Conservation (phyloP, 2,797 vertebrate species). For the Pangasius mekongensis region DNA sequence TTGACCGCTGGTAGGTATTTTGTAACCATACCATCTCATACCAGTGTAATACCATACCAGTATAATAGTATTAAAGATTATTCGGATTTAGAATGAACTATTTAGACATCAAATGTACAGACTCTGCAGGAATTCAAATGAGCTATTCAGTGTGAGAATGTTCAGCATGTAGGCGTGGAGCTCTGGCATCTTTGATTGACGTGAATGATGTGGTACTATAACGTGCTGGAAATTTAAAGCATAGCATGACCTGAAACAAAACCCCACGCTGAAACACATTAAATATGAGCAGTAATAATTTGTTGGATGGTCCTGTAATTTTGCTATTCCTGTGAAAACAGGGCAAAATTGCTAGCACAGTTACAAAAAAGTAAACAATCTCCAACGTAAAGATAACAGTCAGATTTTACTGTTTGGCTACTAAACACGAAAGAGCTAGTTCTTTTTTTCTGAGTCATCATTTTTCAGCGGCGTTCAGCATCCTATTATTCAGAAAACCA, state of each 20-base stretch:
- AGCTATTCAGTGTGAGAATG: neutral
- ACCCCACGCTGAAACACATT: neutral
- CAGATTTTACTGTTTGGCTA: too few relatives aligned
- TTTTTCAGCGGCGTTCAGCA: neutral
- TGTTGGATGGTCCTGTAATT: neutral
- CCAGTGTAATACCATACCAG: neutral
- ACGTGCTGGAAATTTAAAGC: neutral
- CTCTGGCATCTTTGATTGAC: neutral
- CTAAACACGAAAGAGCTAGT: neutral
- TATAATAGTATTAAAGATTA: neutral
- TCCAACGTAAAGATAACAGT: too few relatives aligned
- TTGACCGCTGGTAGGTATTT: neutral
- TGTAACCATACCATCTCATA: neutral
- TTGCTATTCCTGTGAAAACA: neutral
- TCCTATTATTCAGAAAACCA: neutral
- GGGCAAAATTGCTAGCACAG: neutral
- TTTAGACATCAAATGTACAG: neutral
- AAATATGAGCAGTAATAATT: neutral
- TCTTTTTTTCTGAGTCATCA: neutral
- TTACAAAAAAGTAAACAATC: neutral
- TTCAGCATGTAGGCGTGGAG: neutral
- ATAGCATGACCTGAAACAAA: neutral
- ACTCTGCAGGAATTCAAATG: neutral
- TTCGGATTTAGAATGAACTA: neutral
- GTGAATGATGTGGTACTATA: neutral